These are phyloP conservation scores for Dipodomys ordii DNA, from an alignment of 2,113 vertebrate genomes.

Conservation along the genomic window DNA sequence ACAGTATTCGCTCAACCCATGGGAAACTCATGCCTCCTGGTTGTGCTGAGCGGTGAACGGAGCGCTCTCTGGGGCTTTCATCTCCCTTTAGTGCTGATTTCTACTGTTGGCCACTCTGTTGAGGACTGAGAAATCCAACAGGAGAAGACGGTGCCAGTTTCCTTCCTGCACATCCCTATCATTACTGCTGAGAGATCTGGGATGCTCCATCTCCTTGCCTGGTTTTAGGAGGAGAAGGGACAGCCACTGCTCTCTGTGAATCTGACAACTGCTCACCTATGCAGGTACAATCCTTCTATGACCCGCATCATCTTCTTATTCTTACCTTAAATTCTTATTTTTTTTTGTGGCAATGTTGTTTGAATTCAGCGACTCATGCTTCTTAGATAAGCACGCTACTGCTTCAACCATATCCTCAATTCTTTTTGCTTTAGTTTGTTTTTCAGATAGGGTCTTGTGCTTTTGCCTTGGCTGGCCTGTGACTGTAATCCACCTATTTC, in stretches of 20 bases:
- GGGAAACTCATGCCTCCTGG: conserved; percentile 38
- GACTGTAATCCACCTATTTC: too few relatives aligned
- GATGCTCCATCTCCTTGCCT: rapidly evolving
- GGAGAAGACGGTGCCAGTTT: background rate
- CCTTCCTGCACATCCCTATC: background rate
- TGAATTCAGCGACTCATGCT: too few relatives aligned
- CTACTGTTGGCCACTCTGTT: background rate
- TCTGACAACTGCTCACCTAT: too few relatives aligned
- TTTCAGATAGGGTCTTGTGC: too few relatives aligned
- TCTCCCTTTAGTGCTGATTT: background rate
- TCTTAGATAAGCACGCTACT: too few relatives aligned
- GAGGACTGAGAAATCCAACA: background rate
- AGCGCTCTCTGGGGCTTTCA: background rate
- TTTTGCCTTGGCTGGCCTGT: too few relatives aligned
- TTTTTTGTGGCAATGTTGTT: too few relatives aligned
- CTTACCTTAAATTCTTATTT: too few relatives aligned
- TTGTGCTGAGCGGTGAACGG: background rate
- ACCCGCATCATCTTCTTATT: background rate
- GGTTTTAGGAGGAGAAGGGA: background rate
- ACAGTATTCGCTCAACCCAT: background rate
- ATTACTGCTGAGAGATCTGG: background rate
- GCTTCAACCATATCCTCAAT: too few relatives aligned
- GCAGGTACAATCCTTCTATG: background rate
- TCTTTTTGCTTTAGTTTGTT: too few relatives aligned
- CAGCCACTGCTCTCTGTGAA: background rate